A percentile compares a stretch with the other conserved stretches of the same genome.
Evolutionary conservation across 2,888 invertebrate species (phyloP).

Genomic region (Arenicola marina): DNA sequence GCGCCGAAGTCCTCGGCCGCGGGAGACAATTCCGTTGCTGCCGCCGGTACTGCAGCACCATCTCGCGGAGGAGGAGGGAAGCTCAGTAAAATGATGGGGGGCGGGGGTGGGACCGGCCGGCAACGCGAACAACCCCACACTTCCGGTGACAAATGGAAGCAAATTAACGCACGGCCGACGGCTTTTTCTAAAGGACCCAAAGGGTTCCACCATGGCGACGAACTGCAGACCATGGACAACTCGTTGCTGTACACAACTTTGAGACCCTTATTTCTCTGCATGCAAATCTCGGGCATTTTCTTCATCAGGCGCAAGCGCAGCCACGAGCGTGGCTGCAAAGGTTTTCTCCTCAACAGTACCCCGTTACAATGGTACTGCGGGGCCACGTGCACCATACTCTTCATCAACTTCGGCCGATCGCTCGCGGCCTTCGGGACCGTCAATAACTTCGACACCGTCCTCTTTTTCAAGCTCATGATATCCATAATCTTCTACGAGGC

Average conservation of each 20-base stretch:
- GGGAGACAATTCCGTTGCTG: no score
- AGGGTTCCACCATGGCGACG: no score
- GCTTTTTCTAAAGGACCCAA: no score
- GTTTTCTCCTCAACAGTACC: not conserved
- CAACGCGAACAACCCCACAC: no score
- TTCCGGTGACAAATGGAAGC: no score
- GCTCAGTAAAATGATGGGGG: no score
- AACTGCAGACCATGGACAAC: constrained; percentile 20
- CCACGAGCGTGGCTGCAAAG: not conserved
- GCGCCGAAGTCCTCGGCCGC: no score
- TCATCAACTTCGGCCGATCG: constrained; percentile 26
- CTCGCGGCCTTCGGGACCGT: constrained; percentile 16
- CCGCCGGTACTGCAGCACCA: no score
- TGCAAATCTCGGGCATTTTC: constrained; percentile 20
- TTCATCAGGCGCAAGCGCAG: constrained; percentile 16
- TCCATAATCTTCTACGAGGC: constrained; percentile 36
- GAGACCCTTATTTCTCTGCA: constrained; percentile 18
- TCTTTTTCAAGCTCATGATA: constrained; percentile 35
- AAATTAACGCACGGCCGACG: no score
- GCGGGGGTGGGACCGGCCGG: no score
- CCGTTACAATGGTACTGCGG: constrained; percentile 19
- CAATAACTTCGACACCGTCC: not conserved
- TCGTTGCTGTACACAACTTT: constrained; percentile 19
- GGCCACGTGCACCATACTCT: constrained; percentile 10
- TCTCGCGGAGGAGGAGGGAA: no score